These are phyloP conservation scores for Epinotia nisella DNA, from an alignment of 2,888 invertebrate genomes.

Conservation along the genomic window DNA sequence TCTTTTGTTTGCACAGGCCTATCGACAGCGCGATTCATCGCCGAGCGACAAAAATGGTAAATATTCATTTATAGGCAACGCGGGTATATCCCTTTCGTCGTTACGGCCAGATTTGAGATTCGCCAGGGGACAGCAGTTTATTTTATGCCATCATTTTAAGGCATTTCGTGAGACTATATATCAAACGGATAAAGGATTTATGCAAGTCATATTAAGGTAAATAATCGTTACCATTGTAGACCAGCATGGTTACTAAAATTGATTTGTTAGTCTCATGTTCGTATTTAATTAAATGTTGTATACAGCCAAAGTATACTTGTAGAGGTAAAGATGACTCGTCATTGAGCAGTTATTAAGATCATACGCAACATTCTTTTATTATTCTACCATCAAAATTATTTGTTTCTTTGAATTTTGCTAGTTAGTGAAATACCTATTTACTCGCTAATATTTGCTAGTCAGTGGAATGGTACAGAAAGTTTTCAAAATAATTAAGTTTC, in stretches of 20 bases:
- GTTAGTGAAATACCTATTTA: too few relatives aligned
- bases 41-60: slow-evolving; percentile 70
- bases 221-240: background rate
- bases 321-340: too few relatives aligned
- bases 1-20: slow-evolving; percentile 73
- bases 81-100: slow-evolving; percentile 58
- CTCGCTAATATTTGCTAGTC: too few relatives aligned
- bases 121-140: slow-evolving; percentile 45
- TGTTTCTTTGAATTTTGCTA: too few relatives aligned
- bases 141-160: slow-evolving; percentile 41
- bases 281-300: too few relatives aligned
- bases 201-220: background rate
- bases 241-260: background rate
- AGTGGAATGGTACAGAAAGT: too few relatives aligned
- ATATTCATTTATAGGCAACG: slow-evolving; percentile 72
- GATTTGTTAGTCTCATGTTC: too few relatives aligned
- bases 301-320: too few relatives aligned
- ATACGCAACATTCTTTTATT: too few relatives aligned
- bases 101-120: slow-evolving; percentile 51
- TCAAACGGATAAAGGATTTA: background rate
- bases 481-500: too few relatives aligned
- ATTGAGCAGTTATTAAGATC: too few relatives aligned
- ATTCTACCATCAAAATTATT: too few relatives aligned
- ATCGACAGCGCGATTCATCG: slow-evolving; percentile 61
- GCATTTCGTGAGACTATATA: slow-evolving; percentile 11